These are phyloP conservation scores for Nannoperca obscura DNA, from an alignment of 2,797 vertebrate species.

Conservation along the genomic window DNA sequence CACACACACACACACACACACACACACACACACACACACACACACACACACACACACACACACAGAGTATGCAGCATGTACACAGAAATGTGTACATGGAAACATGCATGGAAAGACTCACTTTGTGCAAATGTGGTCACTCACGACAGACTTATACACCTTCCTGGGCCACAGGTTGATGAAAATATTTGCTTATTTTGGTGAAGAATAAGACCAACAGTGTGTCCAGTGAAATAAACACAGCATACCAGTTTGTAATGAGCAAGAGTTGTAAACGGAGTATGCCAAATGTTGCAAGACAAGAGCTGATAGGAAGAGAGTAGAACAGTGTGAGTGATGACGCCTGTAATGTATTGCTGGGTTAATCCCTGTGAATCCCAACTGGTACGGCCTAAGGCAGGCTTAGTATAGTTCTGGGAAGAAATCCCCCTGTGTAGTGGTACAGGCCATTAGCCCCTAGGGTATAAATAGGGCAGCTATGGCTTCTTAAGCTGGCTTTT, in stretches of 20 bases:
- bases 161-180: not conserved
- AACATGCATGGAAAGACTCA: conserved; percentile 22
- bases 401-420: conserved; percentile 84
- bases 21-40: conserved; percentile 52
- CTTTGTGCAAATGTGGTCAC: not conserved
- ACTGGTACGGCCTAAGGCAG: conserved; percentile 80
- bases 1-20: no score
- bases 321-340: conserved; percentile 41
- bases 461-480: conserved; percentile 86
- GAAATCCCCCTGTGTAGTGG: conserved; percentile 81
- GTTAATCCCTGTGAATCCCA: conserved; percentile 83
- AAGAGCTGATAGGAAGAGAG: conserved; percentile 26
- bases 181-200: not conserved
- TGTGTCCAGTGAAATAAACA: not conserved
- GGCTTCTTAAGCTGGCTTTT: conserved; percentile 86
- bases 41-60: conserved; percentile 51
- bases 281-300: not conserved
- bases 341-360: conserved; percentile 75
- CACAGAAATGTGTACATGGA: conserved; percentile 35
- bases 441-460: conserved; percentile 78
- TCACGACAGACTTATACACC: not conserved
- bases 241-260: not conserved
- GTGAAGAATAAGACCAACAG: not conserved
- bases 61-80: conserved; percentile 14
- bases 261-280: conserved; percentile 10